Base-by-base conservation (phyloP, 2,113 vertebrate genomes). In the Copsychus sechellarum region DNA sequence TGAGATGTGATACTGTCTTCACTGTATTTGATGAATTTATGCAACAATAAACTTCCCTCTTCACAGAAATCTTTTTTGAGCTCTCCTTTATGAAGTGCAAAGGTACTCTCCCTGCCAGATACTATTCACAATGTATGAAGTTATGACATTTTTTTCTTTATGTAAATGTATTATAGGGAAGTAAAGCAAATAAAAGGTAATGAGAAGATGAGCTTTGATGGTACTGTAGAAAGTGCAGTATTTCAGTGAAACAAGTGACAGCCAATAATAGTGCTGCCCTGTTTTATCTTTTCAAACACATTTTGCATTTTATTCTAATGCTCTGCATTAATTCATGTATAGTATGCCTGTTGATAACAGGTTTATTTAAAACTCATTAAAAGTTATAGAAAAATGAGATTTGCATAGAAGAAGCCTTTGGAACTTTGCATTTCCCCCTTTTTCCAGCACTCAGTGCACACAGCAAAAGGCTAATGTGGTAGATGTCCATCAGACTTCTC, bases 201-300 rank as follows among this genome's bases (percentile, higher is more conserved):
- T 70, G 61, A 81, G 78, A 72, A 71, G 88, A 79, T 92, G 73
- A 92, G 79, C 86, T 95, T 94, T 84, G 87, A 90, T 69, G 80
- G 88, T n/a, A 45, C 29, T 65, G 31, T 38, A 31, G 40, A 84
- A 74, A 91, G 70, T 48, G 34, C 51, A 73, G 65, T 71, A 85
- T 81, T 92, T 87, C 90, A 93, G 54, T 70, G 65, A 79, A 90
- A 92, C 33, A 71, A 88, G 45, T 86, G 87, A 73, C 93, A 96
- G 47, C 72, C 60, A 74, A 43, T 66, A 74, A 36, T 62, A 83
- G 66, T 1, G 1, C 64, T 84, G 65, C 14, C 31, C 76, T 50
- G 17, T 88, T 94, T 93, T 96, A 96, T 96, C 95, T 91, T 85
- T 90, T 91, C 79, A 67, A 93, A 92, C 86, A 93, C 85, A 86